Conservation (phyloP, 2,888 invertebrate species). For the Limenitis arthemis region DNA sequence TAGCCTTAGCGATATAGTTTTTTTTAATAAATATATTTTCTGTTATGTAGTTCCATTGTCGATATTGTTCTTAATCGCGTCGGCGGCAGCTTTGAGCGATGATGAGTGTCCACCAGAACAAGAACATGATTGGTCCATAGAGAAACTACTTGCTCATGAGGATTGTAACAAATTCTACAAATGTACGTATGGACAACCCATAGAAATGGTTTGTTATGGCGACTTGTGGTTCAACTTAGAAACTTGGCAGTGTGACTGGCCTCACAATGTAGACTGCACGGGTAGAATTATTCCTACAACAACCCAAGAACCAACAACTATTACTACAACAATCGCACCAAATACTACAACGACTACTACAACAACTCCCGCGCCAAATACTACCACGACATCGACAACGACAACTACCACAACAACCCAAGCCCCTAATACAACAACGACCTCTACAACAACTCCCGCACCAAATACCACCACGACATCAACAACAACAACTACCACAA, state of each 20-base stretch:
- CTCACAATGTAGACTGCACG: constrained; percentile 73
- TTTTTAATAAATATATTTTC: background rate
- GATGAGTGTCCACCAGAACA: constrained; percentile 46
- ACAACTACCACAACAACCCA: background rate
- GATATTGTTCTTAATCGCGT: constrained; percentile 25
- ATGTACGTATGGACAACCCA: constrained; percentile 74
- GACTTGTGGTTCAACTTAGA: constrained; percentile 71
- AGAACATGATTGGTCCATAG: constrained; percentile 41
- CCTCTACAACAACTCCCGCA: constrained; percentile 3
- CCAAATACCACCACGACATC: constrained; percentile 18
- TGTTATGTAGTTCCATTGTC: constrained; percentile 17
- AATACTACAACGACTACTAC: background rate
- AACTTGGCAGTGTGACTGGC: constrained; percentile 73
- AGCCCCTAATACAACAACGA: constrained; percentile 4
- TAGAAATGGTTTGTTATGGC: constrained; percentile 70
- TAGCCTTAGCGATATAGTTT: background rate
- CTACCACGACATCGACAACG: background rate
- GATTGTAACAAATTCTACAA: constrained; percentile 77
- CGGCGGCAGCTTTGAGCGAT: constrained; percentile 30
- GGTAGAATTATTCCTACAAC: constrained; percentile 42
- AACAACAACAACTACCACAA: constrained; percentile 13
- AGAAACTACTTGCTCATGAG: constrained; percentile 67
- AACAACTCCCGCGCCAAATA: background rate
- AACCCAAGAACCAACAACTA: constrained; percentile 42
- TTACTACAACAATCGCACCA: constrained; percentile 1